Evolutionary conservation across 2,888 invertebrate species (phyloP).

Genomic region (Aromia moschata): DNA sequence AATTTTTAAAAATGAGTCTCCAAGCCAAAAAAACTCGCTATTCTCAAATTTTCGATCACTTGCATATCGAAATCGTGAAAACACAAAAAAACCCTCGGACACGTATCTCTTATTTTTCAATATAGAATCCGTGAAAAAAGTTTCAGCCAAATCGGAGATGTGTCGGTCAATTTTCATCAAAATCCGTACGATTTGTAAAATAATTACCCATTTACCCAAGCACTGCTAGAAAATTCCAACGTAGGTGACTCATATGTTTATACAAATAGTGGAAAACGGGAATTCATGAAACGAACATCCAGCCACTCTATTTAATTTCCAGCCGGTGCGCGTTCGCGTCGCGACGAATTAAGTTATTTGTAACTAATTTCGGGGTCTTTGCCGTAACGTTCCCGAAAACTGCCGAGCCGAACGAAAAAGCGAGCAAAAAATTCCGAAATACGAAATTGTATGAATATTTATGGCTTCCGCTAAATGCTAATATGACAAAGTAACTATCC

Average conservation of each 20-base stretch:
- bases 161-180: no score
- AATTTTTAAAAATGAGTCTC: no score
- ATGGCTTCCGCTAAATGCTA: slow-evolving; percentile 2
- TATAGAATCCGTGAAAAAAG: no score
- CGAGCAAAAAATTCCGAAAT: not conserved
- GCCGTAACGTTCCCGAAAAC: not conserved
- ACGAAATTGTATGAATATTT: slow-evolving; percentile 1
- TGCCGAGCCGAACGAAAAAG: not conserved
- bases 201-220: not conserved
- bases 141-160: no score
- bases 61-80: no score
- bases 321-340: not conserved
- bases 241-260: not conserved
- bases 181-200: no score
- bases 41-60: no score
- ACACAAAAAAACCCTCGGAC: no score
- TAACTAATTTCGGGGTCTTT: not conserved
- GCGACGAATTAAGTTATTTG: not conserved
- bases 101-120: no score
- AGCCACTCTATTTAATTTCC: not conserved
- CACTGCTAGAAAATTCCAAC: not conserved
- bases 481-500: slow-evolving; percentile 30
- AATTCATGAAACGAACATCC: not conserved
- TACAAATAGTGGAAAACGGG: not conserved
- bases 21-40: no score